Conservation (phyloP, 1,140 invertebrate genomes). For the Calephelis virginiensis region DNA sequence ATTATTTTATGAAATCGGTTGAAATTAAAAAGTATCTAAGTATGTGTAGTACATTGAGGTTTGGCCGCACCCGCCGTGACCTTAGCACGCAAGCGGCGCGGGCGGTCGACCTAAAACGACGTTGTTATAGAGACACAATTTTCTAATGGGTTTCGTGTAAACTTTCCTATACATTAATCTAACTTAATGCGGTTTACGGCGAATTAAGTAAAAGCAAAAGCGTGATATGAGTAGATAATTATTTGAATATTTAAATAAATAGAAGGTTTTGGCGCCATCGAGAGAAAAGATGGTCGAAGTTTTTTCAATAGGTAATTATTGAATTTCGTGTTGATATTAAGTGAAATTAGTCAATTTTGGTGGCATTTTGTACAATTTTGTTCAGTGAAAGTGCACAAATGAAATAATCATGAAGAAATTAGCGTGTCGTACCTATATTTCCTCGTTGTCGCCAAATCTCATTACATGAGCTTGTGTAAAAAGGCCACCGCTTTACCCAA, state of each 20-base stretch:
- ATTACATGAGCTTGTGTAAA: no score
- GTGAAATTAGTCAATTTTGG: no score
- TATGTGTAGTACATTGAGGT: neutral
- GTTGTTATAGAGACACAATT: constrained; percentile 16
- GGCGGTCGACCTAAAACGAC: constrained; percentile 3
- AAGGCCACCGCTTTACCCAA: no score
- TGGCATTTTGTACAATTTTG: no score
- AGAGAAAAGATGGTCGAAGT: no score
- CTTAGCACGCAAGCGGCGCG: constrained; percentile 9
- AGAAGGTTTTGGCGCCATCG: no score
- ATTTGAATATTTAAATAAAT: neutral
- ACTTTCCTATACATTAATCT: constrained; percentile 11
- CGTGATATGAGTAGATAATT: neutral
- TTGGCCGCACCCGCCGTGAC: neutral
- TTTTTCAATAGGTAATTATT: no score
- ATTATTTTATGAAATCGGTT: neutral
- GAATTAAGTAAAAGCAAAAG: neutral
- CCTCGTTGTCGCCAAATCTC: no score
- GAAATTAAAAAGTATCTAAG: neutral
- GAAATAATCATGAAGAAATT: no score
- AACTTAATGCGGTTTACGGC: neutral
- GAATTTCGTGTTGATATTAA: no score
- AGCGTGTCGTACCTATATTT: no score
- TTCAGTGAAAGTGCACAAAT: no score
- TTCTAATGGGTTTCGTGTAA: constrained; percentile 5